A percentile compares a stretch with the other conserved stretches of the same genome.
These are phyloP conservation scores for Parazoanthus atlanticus DNA, from an alignment of 92 coral and sea anemone genomes.

Conservation along the genomic window DNA sequence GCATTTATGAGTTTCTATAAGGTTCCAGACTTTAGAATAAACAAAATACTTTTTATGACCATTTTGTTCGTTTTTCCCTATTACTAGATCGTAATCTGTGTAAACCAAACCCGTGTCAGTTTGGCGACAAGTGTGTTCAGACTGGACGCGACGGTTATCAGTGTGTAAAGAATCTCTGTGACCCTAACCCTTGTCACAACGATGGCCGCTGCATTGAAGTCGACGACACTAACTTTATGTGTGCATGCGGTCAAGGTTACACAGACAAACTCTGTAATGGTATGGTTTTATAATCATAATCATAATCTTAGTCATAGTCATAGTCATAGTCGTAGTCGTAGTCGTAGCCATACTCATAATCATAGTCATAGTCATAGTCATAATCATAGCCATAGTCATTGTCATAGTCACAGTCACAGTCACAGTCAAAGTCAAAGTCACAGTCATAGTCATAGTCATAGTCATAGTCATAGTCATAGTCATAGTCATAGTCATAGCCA, in stretches of 20 bases:
- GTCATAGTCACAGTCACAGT: too few relatives aligned
- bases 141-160: constrained; percentile 89
- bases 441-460: too few relatives aligned
- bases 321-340: too few relatives aligned
- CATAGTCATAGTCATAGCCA: too few relatives aligned
- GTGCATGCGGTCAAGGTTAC: constrained; percentile 55
- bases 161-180: constrained; percentile 94
- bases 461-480: too few relatives aligned
- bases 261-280: constrained; percentile 55
- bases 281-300: constrained; percentile 7
- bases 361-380: too few relatives aligned
- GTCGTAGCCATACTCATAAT: too few relatives aligned
- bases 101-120: constrained; percentile 97
- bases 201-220: constrained; percentile 61
- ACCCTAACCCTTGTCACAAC: constrained; percentile 89
- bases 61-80: neutral
- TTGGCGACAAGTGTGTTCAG: constrained; percentile 89
- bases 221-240: constrained; percentile 52
- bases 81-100: constrained; percentile 87
- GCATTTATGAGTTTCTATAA: neutral
- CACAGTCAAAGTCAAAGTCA: too few relatives aligned
- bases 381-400: too few relatives aligned
- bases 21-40: neutral
- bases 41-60: neutral
- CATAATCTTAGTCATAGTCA: too few relatives aligned